Evolutionary conservation across 2,888 invertebrate species (phyloP), one percentile per base, ranked within the genome.

Genomic region (Leucophenga maculata): DNA sequence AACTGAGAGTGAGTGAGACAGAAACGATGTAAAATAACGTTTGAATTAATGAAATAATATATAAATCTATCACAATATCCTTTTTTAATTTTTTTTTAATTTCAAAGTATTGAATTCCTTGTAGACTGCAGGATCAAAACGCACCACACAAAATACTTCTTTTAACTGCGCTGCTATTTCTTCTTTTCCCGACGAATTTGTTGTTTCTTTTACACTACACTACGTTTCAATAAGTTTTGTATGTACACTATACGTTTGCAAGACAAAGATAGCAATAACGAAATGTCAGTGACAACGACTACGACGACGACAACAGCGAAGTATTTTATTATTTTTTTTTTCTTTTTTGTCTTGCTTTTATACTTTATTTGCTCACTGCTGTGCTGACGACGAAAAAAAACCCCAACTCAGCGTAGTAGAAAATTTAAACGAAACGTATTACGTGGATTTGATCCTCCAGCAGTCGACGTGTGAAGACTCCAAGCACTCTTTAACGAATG

Each of bases 381-480:
- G 39, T 39, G 39, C 3, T 3, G 8, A 39, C 3, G 3, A 39
- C 39, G 8, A 39, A 62, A 62, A 44, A 22, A 46, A 62, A 46
- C 62, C 59, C 22, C 59, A 31, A 59, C 16, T 46, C 20, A 44
- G 22, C 62, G 46, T 59, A 57, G 26, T 57, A 62, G 62, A 62
- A 62, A 62, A 62, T 20, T 62, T 46, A 46, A 62, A 22, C 62
- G 18, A 22, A 62, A 62, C 62, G 59, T 16, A n/a, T 39, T 39
- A 16, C n/a, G 62, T 62, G 62, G 62, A 62, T 62, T 62, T 62
- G 62, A 62, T 62, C 62, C 62, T 62, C 62, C 62, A 62, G 46
- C 44, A 60, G 11, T 18, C 60, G 18, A 62, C 13, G 62, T 46
- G 62, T 46, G 62, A 62, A 62, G 62, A 22, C 46, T 62, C 62